Evolutionary conservation across 2,797 vertebrate genomes (phyloP).

Genomic region (Schizopygopsis malacanthus): DNA sequence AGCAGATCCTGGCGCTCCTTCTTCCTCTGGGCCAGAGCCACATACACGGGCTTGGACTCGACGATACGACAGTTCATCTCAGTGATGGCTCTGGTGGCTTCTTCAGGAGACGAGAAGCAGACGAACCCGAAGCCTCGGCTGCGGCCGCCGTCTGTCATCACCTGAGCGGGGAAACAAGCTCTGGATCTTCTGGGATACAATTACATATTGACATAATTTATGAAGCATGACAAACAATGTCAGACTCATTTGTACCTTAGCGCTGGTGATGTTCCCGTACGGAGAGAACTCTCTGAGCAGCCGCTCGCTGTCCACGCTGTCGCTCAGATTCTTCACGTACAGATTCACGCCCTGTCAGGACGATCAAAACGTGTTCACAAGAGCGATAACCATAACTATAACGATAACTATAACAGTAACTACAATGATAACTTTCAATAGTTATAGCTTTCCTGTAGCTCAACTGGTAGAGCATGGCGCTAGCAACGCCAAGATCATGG

Average conservation of each 20-base stretch:
- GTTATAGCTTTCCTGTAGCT: too few relatives aligned
- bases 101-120: constrained; percentile 82
- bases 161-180: constrained; percentile 71
- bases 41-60: constrained; percentile 94
- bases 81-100: constrained; percentile 97
- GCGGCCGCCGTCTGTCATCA: constrained; percentile 96
- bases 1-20: constrained; percentile 96
- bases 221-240: too few relatives aligned
- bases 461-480: too few relatives aligned
- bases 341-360: constrained; percentile 90
- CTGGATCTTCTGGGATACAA: background rate
- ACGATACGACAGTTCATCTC: constrained; percentile 99
- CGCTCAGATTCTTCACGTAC: constrained; percentile 97
- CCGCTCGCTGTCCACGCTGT: constrained; percentile 89
- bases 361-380: background rate
- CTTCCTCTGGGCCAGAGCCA: constrained; percentile 94
- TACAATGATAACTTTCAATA: too few relatives aligned
- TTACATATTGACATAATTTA: background rate
- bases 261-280: constrained; percentile 82
- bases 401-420: background rate
- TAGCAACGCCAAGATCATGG: too few relatives aligned
- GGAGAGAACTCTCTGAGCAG: constrained; percentile 80
- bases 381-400: background rate
- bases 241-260: constrained; percentile 71
- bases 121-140: constrained; percentile 91